A percentile compares a stretch with the other conserved stretches of the same genome.
Evolutionary conservation across 2,797 vertebrate genomes (phyloP).

Genomic region (Ptychobarbus kaznakovi): DNA sequence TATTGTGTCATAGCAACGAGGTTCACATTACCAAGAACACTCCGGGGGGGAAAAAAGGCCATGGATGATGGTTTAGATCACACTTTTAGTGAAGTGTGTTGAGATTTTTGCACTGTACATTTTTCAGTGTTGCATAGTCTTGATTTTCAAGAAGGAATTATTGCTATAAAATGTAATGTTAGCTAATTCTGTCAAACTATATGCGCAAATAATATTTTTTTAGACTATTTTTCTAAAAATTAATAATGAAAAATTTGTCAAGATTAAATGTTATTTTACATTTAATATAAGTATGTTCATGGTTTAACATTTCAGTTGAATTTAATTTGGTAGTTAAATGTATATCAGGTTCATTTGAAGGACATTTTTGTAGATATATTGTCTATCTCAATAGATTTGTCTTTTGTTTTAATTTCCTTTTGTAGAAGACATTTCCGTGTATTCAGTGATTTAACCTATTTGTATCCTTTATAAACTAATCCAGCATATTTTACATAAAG

Average conservation of each 20-base stretch:
- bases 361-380: background rate
- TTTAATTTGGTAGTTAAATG: background rate
- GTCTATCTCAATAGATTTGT: background rate
- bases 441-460: background rate
- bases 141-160: background rate
- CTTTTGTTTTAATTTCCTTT: background rate
- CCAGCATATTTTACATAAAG: slow-evolving; percentile 50
- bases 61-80: slow-evolving; percentile 33
- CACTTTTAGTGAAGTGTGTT: slow-evolving; percentile 50
- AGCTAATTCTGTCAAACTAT: background rate
- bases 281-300: background rate
- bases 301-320: background rate
- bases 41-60: background rate
- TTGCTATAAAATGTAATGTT: background rate
- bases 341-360: background rate
- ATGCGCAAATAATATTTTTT: background rate
- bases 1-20: background rate
- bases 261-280: background rate
- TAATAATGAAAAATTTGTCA: background rate
- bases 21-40: slow-evolving; percentile 18
- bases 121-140: background rate
- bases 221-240: slow-evolving; percentile 32
- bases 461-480: background rate
- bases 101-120: slow-evolving; percentile 22
- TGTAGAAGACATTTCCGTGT: background rate